These are phyloP conservation scores for Esperia sulphurella DNA, from an alignment of 2,888 invertebrate species.

Conservation along the genomic window DNA sequence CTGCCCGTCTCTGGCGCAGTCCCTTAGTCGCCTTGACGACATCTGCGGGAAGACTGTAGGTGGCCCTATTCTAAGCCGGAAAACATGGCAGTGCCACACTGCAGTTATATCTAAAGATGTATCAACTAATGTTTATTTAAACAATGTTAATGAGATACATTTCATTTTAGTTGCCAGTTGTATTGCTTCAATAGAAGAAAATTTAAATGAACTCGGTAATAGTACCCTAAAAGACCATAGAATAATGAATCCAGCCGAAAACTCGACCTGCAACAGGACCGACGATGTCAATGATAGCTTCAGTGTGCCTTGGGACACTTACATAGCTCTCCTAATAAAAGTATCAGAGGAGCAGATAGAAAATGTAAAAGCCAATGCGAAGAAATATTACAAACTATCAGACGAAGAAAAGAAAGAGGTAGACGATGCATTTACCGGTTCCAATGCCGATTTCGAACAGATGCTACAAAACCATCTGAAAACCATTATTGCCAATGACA, in stretches of 20 bases:
- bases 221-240: background rate
- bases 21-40: too few relatives aligned
- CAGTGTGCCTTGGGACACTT: background rate
- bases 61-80: too few relatives aligned
- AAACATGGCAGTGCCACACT: too few relatives aligned
- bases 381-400: conserved; percentile 27
- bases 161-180: background rate
- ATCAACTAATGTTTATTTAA: background rate
- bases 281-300: background rate
- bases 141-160: background rate
- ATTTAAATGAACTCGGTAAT: background rate
- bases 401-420: conserved; percentile 20
- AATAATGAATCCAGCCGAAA: background rate
- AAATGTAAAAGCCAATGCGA: conserved; percentile 26
- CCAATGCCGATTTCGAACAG: conserved; percentile 24
- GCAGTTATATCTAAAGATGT: background rate
- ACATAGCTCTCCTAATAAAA: background rate
- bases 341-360: conserved; percentile 19
- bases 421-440: conserved; percentile 25
- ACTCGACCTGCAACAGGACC: background rate
- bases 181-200: background rate
- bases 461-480: conserved; percentile 29
- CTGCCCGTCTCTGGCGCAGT: too few relatives aligned
- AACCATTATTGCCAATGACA: conserved; percentile 19
- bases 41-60: too few relatives aligned